Evolutionary conservation across 2,888 invertebrate species (phyloP), one percentile per base, ranked within the genome.

Genomic region (Drosophila nr. perissopoda): DNA sequence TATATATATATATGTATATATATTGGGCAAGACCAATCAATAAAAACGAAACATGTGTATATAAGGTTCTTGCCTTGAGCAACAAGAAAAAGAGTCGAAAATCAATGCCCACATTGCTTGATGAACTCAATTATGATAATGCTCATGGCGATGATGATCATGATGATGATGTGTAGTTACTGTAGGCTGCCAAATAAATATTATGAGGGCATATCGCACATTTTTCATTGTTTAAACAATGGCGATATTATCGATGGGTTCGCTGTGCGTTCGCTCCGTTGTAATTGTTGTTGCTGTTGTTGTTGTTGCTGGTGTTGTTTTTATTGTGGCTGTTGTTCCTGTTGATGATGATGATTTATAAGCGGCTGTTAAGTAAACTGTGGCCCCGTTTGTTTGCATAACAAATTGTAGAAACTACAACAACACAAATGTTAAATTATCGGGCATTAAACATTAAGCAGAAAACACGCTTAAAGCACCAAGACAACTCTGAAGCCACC

Each of bases 361-460:
- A 76, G 78, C 80, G 69, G 66, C 74, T 73, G 64, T 89, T 87
- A 75, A 78, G 66, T 83, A 84, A 87, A 89, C 70, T 89, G 74
- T 87, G 68, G 76, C 89, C 78, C 79, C 85, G 79, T 89, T 85
- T 85, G 89, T 85, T 85, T 84, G 82, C 82, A 82, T 83, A 85
- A 88, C 75, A 85, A 85, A 83, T 83, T 84, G 84, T 78, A 74
- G 65, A 74, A 79, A 73, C 66, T 36, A 33, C 59, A 76, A 69
- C 48, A 63, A 68, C 61, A 60, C 48, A 73, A 79, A 73, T 66
- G 72, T 68, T 73, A 81, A 87, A 89, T 89, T 87, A 82, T 87
- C 87, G 62, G 72, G 69, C 83, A 84, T 86, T 86, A 80, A 89
- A 70, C 84, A 80, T 86, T 89, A 83, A 76, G 74, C 87, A 76